Evolutionary conservation across 2,797 vertebrate genomes (phyloP).

Genomic region (Otus scops): DNA sequence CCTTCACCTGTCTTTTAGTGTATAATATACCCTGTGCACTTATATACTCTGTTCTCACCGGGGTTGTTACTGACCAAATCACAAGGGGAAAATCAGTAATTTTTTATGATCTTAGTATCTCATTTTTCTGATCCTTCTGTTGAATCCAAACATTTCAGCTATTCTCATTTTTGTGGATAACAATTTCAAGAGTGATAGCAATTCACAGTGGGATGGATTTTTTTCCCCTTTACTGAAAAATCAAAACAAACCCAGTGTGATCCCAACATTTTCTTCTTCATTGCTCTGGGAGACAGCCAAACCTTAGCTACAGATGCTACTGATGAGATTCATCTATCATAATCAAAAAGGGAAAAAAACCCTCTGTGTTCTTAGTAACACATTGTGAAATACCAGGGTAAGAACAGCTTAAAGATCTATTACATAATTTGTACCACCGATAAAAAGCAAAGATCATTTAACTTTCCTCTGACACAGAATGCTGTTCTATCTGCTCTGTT

Average conservation of each 20-base stretch:
- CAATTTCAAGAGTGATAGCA: not conserved
- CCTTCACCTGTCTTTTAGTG: not conserved
- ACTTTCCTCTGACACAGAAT: conserved; percentile 19
- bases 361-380: not conserved
- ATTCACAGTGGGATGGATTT: not conserved
- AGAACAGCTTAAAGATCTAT: conserved; percentile 14
- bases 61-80: not conserved
- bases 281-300: not conserved
- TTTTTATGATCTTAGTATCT: not conserved
- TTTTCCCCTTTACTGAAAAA: not conserved
- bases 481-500: not conserved
- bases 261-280: not conserved
- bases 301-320: not conserved
- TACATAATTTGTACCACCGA: conserved; percentile 20
- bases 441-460: conserved; percentile 33
- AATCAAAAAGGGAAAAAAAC: not conserved
- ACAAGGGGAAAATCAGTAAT: not conserved
- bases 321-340: conserved; percentile 13
- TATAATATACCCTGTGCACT: not conserved
- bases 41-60: not conserved
- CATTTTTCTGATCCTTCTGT: not conserved
- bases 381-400: not conserved
- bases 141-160: not conserved
- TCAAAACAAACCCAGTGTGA: not conserved
- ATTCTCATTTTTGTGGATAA: not conserved